Evolutionary conservation across 1,140 invertebrate genomes (phyloP).

Genomic region (Lordiphosa stackelbergi): DNA sequence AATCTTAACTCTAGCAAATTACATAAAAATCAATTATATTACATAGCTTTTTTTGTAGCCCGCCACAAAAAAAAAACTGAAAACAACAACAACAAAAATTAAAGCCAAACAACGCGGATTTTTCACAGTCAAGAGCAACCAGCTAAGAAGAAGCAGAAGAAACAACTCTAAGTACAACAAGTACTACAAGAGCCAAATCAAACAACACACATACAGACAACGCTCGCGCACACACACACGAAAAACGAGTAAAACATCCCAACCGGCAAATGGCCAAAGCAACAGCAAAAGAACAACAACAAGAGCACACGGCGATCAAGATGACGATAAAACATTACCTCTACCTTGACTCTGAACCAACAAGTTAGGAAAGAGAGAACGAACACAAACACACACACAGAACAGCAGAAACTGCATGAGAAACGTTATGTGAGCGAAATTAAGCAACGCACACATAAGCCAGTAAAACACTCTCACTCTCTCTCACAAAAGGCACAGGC

Average conservation of each 20-base stretch:
- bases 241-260: constrained; percentile 46
- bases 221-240: constrained; percentile 12
- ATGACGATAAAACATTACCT: constrained; percentile 58
- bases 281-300: constrained; percentile 30
- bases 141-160: constrained; percentile 15
- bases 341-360: constrained; percentile 76
- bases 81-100: constrained; percentile 5
- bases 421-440: constrained; percentile 73
- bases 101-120: constrained; percentile 7
- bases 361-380: constrained; percentile 26
- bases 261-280: constrained; percentile 69
- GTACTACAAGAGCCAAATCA: constrained; percentile 54
- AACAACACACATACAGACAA: constrained; percentile 28
- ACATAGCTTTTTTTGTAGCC: constrained; percentile 7
- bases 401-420: constrained; percentile 66
- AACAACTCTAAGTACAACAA: constrained; percentile 64
- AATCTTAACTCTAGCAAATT: constrained; percentile 3
- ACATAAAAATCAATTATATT: constrained; percentile 12
- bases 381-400: constrained; percentile 3
- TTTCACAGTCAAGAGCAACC: constrained; percentile 41
- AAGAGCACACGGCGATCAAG: constrained; percentile 38
- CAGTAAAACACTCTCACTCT: constrained; percentile 69
- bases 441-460: constrained; percentile 52
- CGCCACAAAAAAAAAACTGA: constrained; percentile 3
- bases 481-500: constrained; percentile 23